A percentile compares a stretch with the other conserved stretches of the same genome.
Conservation (phyloP, 1,140 invertebrate species). For the Drosophila pandora region DNA sequence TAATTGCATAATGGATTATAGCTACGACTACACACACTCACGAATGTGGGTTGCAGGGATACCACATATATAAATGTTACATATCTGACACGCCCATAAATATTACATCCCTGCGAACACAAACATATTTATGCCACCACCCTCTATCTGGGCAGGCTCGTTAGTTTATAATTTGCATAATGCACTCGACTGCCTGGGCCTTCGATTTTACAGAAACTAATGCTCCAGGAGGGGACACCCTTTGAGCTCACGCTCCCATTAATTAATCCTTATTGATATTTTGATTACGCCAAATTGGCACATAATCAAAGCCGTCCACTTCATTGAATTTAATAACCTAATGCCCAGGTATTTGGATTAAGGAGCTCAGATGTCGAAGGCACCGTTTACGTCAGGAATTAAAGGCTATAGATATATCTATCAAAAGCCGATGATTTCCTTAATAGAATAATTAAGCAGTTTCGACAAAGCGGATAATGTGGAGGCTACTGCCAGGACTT, state of each 20-base stretch:
- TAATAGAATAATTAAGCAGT: slow-evolving; percentile 2
- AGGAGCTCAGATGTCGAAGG: neutral
- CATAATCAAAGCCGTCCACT: slow-evolving; percentile 23
- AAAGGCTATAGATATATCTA: neutral
- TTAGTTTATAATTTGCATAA: slow-evolving; percentile 16
- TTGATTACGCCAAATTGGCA: slow-evolving; percentile 38
- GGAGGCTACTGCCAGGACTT: too few relatives aligned
- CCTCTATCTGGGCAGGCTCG: neutral
- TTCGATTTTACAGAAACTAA: neutral
- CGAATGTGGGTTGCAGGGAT: neutral
- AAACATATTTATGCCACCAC: slow-evolving; percentile 15
- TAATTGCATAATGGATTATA: slow-evolving; percentile 63
- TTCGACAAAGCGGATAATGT: neutral
- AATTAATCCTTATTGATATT: slow-evolving; percentile 51
- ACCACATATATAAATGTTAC: neutral
- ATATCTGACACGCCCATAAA: neutral
- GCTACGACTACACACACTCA: slow-evolving; percentile 16
- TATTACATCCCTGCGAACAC: slow-evolving; percentile 6
- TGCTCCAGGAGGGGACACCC: neutral
- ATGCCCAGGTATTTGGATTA: slow-evolving; percentile 12
- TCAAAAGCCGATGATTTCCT: neutral
- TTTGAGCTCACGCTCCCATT: neutral
- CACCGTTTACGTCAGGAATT: neutral
- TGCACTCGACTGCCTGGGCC: slow-evolving; percentile 27
- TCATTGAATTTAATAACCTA: slow-evolving; percentile 25